Base-by-base conservation (phyloP, 2,113 vertebrate genomes). In the Origma solitaria region DNA sequence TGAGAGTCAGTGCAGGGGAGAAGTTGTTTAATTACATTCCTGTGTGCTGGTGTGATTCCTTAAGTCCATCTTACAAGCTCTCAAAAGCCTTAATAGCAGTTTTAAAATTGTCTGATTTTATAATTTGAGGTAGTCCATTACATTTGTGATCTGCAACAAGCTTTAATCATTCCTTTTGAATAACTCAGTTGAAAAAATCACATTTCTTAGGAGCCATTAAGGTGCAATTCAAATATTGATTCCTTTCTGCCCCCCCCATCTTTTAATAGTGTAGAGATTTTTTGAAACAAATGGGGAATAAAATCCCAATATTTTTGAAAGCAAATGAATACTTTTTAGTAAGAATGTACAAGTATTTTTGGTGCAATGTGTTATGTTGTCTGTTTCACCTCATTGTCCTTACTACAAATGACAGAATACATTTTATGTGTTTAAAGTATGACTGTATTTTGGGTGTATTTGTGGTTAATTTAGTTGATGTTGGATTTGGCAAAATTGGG, bases 221-320 rank as follows among this genome's bases (percentile, higher is more conserved):
- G 15, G 3, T 71, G 4, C 15, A 31, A 10, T 47, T 42, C 58
- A 72, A 87, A 62, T 47, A 28, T 6, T 37, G 7, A 35, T 42
- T 69, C 9, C 2, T 76, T 10, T 62, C 37, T 4, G 6, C 10
- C 9, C 13, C 13, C 38, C 20, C 0, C 0, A 19, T 24, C 4
- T 79, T 87, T 31, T 62, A 12, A 9, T 68, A 71, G 42, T 1
- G 7, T 20, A 4, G 8, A 76, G 11, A 13, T 37, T 37, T 77
- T 86, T 71, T 80, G 2, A 68, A 82, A 42, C 16, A 82, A 54
- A 17, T 44, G 3, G 15, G 21, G 10, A 86, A 86, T 64, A 60
- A 86, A 37, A 24, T 83, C 11, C 22, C 7, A 51, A 0, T 51
- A 38, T 60, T 82, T 82, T 85, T 30, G 23, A 37, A 68, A 49